phyloP scores from a whole-genome alignment of 2,113 vertebrate species.

The Micronycteris hirsuta region DNA sequence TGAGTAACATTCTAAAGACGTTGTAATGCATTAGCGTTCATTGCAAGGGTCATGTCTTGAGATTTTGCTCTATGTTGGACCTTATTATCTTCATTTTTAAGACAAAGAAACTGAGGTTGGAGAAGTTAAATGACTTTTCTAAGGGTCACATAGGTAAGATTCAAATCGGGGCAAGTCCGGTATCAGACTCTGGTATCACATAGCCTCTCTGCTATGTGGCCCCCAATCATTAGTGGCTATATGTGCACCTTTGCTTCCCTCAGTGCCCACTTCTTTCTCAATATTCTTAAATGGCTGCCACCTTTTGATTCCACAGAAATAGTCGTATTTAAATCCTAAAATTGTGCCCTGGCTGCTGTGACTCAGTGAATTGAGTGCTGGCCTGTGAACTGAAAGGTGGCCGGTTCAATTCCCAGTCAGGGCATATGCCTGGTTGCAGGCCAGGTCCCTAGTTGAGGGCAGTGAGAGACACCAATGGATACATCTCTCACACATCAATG shows the following conservation, averaged over 20 bases:
- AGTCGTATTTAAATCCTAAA: neutral
- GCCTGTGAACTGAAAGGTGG: too few species aligned
- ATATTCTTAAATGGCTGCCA: neutral
- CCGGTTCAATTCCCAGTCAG: too few species aligned
- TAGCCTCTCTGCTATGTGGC: neutral
- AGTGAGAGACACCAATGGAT: too few species aligned
- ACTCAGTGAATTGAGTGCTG: too few species aligned
- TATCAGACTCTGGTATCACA: neutral
- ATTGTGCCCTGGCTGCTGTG: neutral
- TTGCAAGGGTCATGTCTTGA: neutral
- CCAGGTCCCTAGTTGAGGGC: too few species aligned
- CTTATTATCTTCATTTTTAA: neutral
- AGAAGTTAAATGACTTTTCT: neutral
- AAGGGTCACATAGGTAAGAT: neutral
- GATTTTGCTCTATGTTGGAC: neutral
- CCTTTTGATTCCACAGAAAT: neutral
- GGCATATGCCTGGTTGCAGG: too few species aligned
- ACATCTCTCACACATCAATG: too few species aligned
- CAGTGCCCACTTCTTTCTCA: neutral
- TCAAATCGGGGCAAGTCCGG: neutral
- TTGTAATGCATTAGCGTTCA: neutral
- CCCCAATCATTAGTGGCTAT: too few species aligned
- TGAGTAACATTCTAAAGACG: neutral
- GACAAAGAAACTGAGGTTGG: neutral
- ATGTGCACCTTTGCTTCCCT: neutral